phyloP scores from a whole-genome alignment of 2,113 vertebrate species.

The Burhinus bistriatus region DNA sequence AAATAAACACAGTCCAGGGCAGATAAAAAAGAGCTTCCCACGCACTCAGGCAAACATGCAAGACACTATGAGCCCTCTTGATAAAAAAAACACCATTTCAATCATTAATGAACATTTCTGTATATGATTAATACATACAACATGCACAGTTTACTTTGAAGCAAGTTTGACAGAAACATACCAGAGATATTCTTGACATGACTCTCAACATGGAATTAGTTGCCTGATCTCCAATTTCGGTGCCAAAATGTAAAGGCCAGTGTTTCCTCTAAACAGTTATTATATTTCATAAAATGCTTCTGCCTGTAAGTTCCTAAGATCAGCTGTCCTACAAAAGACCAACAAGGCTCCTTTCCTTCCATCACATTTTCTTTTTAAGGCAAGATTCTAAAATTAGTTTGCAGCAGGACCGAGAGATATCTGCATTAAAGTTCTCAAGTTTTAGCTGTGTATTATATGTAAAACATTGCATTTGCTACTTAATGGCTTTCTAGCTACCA shows the following conservation, averaged over 20 bases:
- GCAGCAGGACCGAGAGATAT: not conserved
- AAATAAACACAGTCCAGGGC: slow-evolving; percentile 5
- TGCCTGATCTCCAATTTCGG: not conserved
- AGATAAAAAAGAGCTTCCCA: not conserved
- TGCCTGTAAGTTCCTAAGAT: not conserved
- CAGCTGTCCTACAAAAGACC: not conserved
- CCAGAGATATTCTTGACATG: not conserved
- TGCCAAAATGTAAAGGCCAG: not conserved
- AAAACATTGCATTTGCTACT: not conserved
- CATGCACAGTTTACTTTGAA: not conserved
- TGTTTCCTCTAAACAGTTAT: not conserved
- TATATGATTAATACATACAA: not conserved
- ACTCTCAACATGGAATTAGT: not conserved
- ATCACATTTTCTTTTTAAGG: not conserved
- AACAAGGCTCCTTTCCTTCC: not conserved
- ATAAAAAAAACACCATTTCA: not conserved
- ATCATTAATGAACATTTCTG: not conserved
- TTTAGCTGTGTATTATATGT: not conserved
- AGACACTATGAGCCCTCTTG: not conserved
- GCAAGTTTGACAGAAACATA: not conserved
- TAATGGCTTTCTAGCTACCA: not conserved
- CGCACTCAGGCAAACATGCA: rapidly evolving
- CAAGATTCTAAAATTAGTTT: not conserved
- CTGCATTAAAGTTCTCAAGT: not conserved
- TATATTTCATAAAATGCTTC: not conserved